Conservation (phyloP, 1,140 invertebrate genomes). For the Euura saliciscinereae region DNA sequence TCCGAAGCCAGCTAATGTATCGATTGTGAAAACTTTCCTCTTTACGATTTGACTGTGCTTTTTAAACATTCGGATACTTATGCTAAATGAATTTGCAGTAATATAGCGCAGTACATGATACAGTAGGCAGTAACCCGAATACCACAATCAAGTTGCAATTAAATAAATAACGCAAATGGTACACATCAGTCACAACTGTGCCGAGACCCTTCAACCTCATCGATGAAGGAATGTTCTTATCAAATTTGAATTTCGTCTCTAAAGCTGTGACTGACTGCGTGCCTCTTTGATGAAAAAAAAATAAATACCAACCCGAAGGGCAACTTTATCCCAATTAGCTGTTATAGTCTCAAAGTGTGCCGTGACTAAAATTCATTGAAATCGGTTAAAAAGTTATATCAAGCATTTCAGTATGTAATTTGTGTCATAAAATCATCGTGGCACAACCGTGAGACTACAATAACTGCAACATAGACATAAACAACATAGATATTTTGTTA, state of each 20-base stretch:
- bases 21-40: slow-evolving; percentile 17
- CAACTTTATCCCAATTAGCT: background rate
- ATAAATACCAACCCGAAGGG: background rate
- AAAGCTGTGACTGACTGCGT: background rate
- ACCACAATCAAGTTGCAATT: slow-evolving; percentile 10
- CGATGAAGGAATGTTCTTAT: no score
- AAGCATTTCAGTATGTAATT: background rate
- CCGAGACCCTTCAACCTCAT: background rate
- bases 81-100: slow-evolving; percentile 12
- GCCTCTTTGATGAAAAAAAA: background rate
- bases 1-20: slow-evolving; percentile 31
- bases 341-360: background rate
- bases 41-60: background rate
- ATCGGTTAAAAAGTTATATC: background rate
- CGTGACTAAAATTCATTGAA: background rate
- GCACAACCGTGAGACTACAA: background rate
- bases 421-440: background rate
- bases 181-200: background rate
- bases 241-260: background rate
- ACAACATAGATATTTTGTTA: no score
- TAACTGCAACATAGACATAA: background rate
- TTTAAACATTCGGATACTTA: background rate
- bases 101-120: background rate
- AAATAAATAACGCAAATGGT: background rate
- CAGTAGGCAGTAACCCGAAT: slow-evolving; percentile 11